phyloP scores from a whole-genome alignment of 2,797 vertebrate genomes.

The Dendrocincla fuliginosa region DNA sequence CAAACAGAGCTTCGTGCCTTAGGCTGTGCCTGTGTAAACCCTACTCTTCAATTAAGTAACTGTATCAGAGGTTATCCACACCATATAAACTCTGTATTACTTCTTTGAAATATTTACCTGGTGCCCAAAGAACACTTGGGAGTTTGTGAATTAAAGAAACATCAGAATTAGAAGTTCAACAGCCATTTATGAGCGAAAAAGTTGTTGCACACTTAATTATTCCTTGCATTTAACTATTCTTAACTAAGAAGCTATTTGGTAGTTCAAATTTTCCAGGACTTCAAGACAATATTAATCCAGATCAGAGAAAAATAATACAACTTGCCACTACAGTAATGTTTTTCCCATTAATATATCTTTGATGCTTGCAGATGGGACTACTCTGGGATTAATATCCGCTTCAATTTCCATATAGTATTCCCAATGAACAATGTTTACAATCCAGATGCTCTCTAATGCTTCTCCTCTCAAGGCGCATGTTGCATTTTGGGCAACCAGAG shows the following conservation, averaged over 20 bases:
- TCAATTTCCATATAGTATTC: background rate
- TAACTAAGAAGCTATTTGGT: background rate
- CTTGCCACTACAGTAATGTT: background rate
- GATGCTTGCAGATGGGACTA: background rate
- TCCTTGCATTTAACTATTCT: background rate
- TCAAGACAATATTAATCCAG: background rate
- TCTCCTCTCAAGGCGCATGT: background rate
- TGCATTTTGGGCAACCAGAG: background rate
- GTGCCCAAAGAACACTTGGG: background rate
- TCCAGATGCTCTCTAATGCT: background rate
- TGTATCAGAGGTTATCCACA: background rate
- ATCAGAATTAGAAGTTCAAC: background rate
- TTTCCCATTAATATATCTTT: background rate
- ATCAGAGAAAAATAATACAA: background rate
- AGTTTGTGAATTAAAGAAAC: background rate
- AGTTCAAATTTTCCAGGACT: background rate
- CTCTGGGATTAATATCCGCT: background rate
- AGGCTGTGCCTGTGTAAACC: background rate
- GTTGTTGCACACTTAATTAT: background rate
- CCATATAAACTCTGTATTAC: background rate
- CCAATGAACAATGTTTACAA: background rate
- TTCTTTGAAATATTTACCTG: background rate
- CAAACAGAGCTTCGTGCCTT: background rate
- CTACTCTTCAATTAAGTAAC: constrained; percentile 4
- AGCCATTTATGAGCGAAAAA: background rate